phyloP scores from a whole-genome alignment of 37 sponge, comb jelly and placozoan genomes.

The Agelas oroides region DNA sequence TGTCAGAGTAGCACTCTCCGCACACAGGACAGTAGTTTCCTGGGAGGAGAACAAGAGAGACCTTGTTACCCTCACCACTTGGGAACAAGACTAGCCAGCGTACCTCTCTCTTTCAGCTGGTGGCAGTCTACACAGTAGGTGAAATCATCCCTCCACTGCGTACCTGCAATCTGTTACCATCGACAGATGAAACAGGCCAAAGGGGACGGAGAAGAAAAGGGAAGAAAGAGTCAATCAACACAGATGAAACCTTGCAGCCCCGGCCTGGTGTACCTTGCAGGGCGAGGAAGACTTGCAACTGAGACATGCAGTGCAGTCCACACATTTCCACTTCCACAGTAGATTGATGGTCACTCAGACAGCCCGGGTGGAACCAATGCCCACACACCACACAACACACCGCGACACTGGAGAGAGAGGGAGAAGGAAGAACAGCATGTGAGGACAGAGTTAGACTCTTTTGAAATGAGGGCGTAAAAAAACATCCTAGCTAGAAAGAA shows the following conservation, averaged over 20 bases:
- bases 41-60: slow-evolving; percentile 38
- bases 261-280: slow-evolving; percentile 3
- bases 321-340: slow-evolving; percentile 48
- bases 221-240: too few species aligned
- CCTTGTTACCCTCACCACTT: too few species aligned
- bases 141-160: slow-evolving; percentile 55
- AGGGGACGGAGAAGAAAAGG: background rate
- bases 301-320: slow-evolving; percentile 55
- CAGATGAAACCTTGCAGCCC: too few species aligned
- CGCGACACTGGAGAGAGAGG: slow-evolving; percentile 37
- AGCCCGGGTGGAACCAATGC: slow-evolving; percentile 51
- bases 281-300: slow-evolving; percentile 41
- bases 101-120: slow-evolving; percentile 52
- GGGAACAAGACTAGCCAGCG: background rate
- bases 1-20: slow-evolving; percentile 80
- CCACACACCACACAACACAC: slow-evolving; percentile 38
- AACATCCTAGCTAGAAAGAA: too few species aligned
- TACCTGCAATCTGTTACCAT: background rate
- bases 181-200: too few species aligned
- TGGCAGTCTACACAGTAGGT: slow-evolving; percentile 42
- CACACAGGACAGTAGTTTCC: slow-evolving; percentile 94
- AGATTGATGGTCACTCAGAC: slow-evolving; percentile 50
- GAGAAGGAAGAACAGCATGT: slow-evolving; percentile 5
- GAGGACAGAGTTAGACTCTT: background rate
- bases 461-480: background rate